Evolutionary conservation across 2,113 vertebrate species (phyloP).

Genomic region (Calidris pugnax): DNA sequence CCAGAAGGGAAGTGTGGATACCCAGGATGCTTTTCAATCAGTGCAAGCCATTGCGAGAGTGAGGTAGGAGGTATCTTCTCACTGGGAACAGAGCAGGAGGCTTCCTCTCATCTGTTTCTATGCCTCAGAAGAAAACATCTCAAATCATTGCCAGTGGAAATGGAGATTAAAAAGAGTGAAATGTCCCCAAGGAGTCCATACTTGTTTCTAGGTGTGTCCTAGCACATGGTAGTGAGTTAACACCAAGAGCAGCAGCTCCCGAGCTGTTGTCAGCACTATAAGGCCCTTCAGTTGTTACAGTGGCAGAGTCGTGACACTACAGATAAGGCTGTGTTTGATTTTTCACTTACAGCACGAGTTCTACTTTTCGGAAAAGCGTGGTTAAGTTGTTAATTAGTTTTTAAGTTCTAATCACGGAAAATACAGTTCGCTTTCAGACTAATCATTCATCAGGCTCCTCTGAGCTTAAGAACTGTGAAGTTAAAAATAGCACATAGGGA

Average conservation of each 20-base stretch:
- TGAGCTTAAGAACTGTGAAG: constrained; percentile 13
- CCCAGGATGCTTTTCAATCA: background rate
- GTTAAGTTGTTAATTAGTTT: constrained; percentile 44
- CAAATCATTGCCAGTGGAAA: background rate
- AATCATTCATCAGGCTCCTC: background rate
- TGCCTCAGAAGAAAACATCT: background rate
- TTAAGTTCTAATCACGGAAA: constrained; percentile 29
- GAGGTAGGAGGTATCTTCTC: background rate
- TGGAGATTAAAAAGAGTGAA: background rate
- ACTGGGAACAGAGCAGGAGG: background rate
- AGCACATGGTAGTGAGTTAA: background rate
- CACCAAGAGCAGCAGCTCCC: background rate
- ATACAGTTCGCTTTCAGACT: constrained; percentile 15
- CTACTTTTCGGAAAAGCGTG: background rate
- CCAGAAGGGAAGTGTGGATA: background rate
- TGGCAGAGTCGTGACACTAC: background rate
- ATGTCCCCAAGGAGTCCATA: background rate
- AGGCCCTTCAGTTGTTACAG: background rate
- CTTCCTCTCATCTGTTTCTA: background rate
- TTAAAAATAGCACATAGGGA: background rate
- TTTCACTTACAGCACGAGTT: background rate
- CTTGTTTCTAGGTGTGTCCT: background rate
- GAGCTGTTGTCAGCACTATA: background rate
- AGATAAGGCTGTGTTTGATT: background rate
- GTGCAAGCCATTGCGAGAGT: background rate